phyloP scores from a whole-genome alignment of 1,140 invertebrate species.

The Luehdorfia chinensis region DNA sequence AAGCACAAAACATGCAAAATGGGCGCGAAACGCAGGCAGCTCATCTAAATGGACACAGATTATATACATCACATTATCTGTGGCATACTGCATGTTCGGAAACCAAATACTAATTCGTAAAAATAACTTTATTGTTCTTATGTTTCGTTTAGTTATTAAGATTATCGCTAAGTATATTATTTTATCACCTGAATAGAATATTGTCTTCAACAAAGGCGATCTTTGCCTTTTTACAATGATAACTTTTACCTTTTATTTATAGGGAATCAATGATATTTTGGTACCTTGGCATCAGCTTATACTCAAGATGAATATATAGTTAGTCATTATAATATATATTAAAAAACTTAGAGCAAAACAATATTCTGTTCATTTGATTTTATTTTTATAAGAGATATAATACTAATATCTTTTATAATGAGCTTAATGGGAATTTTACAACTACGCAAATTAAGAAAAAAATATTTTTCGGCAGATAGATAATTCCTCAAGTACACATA shows the following conservation, averaged over 20 bases:
- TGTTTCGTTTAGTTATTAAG: constrained; percentile 31
- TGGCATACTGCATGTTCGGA: constrained; percentile 33
- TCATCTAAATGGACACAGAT: constrained; percentile 11
- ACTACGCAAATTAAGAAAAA: constrained; percentile 7
- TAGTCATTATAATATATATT: not conserved
- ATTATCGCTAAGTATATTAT: constrained; percentile 29
- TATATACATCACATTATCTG: constrained; percentile 16
- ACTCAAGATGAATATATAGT: not conserved
- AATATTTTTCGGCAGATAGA: not conserved
- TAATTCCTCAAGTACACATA: too few species aligned
- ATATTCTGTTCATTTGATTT: constrained; percentile 12
- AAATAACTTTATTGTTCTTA: constrained; percentile 32
- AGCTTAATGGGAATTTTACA: not conserved
- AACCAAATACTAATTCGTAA: constrained; percentile 67
- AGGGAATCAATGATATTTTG: not conserved
- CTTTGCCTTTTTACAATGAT: not conserved
- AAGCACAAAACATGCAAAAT: too few species aligned
- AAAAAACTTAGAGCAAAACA: not conserved
- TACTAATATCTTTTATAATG: not conserved
- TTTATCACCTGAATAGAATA: constrained; percentile 13
- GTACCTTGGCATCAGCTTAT: not conserved
- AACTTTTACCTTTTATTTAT: not conserved
- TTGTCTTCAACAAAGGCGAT: not conserved
- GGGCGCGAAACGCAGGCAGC: constrained; percentile 12
- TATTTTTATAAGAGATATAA: not conserved